A percentile compares a stretch with the other conserved stretches of the same genome.
These are phyloP conservation scores for Triplophysa tibetana DNA, from an alignment of 2,113 vertebrate species.

Conservation along the genomic window DNA sequence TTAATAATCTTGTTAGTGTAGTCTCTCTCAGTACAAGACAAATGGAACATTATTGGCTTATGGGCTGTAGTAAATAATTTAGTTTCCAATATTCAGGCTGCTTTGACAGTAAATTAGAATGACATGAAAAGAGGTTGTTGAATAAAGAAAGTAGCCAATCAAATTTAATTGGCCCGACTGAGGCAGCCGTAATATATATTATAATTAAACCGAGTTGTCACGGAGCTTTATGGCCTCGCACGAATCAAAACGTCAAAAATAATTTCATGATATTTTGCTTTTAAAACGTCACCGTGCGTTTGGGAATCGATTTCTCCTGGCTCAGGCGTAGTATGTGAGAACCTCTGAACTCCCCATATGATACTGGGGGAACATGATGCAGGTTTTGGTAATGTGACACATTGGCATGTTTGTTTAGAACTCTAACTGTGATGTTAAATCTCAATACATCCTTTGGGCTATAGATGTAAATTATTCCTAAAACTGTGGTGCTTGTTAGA, in stretches of 20 bases:
- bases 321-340: too few relatives aligned
- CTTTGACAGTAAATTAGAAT: conserved; percentile 99
- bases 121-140: conserved; percentile 98
- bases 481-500: too few relatives aligned
- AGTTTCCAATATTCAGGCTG: conserved; percentile 92
- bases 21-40: conserved; percentile 90
- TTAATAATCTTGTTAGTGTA: conserved; percentile 98
- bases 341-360: too few relatives aligned
- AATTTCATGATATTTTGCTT: conserved; percentile 85
- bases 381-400: too few relatives aligned
- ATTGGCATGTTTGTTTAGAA: too few relatives aligned
- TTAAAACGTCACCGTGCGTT: conserved; percentile 80
- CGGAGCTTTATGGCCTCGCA: conserved; percentile 85
- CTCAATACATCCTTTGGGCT: too few relatives aligned
- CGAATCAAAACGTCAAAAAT: conserved; percentile 93
- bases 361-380: conserved; percentile 19
- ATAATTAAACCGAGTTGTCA: conserved; percentile 98
- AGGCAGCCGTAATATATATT: conserved; percentile 95
- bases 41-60: conserved; percentile 98
- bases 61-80: conserved; percentile 97
- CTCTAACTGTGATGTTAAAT: too few relatives aligned
- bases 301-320: conserved; percentile 58
- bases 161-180: conserved; percentile 98
- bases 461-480: too few relatives aligned
- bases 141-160: conserved; percentile 99